Base-by-base conservation (phyloP, 92 coral and sea anemone genomes). In the Zoanthus sociatus region DNA sequence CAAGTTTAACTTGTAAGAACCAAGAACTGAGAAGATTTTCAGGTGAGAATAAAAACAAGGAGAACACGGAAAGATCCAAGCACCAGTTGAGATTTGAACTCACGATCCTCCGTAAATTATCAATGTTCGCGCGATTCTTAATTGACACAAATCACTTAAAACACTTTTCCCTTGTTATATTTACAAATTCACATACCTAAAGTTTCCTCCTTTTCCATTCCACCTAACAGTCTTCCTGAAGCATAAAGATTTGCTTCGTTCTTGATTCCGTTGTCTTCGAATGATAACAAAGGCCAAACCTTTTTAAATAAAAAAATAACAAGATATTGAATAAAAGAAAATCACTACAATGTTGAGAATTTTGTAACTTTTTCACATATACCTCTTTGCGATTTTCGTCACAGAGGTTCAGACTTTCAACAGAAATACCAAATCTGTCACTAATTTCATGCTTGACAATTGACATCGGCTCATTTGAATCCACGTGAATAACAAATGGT, bases 331-430 rank as follows among this genome's bases (percentile, higher is more conserved):
- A 16, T 6, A 8, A 17, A 31, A 20, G 3, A 1, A 69, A 69
- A 18, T 26, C 26, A 7, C 0, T 12, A 14, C 30, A 32, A 7
- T 26, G 17, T 12, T 20, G 3, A 15, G 56, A 26, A 14, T 14
- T 0, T 16, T 26, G 26, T 30, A 2, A 42, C 73, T 42, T 8
- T 64, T 45, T 37, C 66, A 21, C 14, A 10, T 21, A 45, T 31
- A 79, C 84, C 84, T 79, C 46, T 46, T 63, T 79, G 50, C 44
- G 84, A 37, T 79, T 79, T 61, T 79, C 84, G n/a, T 64, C 84
- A 32, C 4, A 79, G 84, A 79, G 31, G 54, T 79, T 20, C 33
- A 66, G 37, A 26, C 21, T 79, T 42, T 79, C 74, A 6, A 15
- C 44, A 48, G 74, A 18, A 63, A 66, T 66, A 16, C 84, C 84